Conservation (phyloP, 2,113 vertebrate species). For the Rutilus rutilus region DNA sequence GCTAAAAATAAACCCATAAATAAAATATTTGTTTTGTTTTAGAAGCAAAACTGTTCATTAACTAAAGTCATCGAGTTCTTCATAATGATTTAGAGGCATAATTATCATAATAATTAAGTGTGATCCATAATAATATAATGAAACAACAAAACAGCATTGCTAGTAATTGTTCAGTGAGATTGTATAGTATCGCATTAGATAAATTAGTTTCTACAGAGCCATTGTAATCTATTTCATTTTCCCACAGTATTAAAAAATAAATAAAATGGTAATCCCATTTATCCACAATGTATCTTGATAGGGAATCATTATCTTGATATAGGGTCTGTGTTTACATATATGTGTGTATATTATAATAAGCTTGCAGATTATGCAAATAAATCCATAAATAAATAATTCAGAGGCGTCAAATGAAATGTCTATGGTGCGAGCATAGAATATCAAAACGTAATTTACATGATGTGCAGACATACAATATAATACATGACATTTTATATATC, state of each 20-base stretch:
- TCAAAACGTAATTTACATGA: not conserved
- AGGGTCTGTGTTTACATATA: not conserved
- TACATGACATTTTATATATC: slow-evolving; percentile 15
- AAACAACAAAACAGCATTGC: not conserved
- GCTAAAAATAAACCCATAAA: not conserved
- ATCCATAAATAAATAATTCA: not conserved
- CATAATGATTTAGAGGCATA: not conserved
- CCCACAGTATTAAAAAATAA: not conserved
- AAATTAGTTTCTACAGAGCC: not conserved
- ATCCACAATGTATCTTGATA: not conserved
- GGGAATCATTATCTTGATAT: not conserved
- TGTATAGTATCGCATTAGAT: not conserved
- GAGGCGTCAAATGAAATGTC: not conserved
- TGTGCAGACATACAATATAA: not conserved
- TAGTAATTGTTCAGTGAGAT: not conserved
- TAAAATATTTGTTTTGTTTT: not conserved
- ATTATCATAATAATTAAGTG: not conserved
- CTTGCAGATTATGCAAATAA: not conserved
- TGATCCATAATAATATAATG: not conserved
- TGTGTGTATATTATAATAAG: not conserved
- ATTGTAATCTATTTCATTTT: not conserved
- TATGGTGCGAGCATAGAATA: not conserved
- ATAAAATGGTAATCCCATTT: not conserved
- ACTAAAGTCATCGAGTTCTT: not conserved
- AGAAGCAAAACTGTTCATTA: not conserved